phyloP scores from a whole-genome alignment of 1,140 invertebrate species.

The Aphidius ervi region DNA sequence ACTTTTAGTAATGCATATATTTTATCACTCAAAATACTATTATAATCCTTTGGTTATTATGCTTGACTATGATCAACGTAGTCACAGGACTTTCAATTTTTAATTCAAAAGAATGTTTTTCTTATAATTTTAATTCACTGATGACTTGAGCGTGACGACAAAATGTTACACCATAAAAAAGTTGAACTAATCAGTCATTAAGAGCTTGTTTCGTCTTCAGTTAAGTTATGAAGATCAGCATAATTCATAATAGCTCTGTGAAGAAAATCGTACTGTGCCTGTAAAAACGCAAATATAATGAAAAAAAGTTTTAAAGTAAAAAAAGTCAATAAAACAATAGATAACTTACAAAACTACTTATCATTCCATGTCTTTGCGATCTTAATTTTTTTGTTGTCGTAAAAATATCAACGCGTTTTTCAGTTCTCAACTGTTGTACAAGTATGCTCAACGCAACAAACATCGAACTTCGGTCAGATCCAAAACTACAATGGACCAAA shows the following conservation, averaged over 20 bases:
- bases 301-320: neutral
- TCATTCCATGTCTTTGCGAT: constrained; percentile 76
- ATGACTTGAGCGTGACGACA: too few relatives aligned
- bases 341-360: constrained; percentile 74
- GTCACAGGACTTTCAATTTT: too few relatives aligned
- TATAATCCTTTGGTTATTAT: too few relatives aligned
- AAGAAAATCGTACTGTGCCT: constrained; percentile 89
- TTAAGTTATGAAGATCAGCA: constrained; percentile 76
- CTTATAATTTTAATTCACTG: too few relatives aligned
- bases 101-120: too few relatives aligned
- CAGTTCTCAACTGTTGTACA: constrained; percentile 75
- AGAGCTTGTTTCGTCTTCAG: constrained; percentile 51
- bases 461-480: constrained; percentile 82
- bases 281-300: constrained; percentile 43
- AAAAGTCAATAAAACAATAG: neutral
- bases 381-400: constrained; percentile 77
- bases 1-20: too few relatives aligned
- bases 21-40: too few relatives aligned
- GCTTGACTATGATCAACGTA: too few relatives aligned
- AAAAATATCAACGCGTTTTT: constrained; percentile 82
- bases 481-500: constrained; percentile 79
- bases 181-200: constrained; percentile 31
- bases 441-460: constrained; percentile 83
- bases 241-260: constrained; percentile 87
- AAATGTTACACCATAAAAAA: too few relatives aligned